phyloP scores from a whole-genome alignment of 2,797 vertebrate genomes.

The Leontopithecus rosalia region DNA sequence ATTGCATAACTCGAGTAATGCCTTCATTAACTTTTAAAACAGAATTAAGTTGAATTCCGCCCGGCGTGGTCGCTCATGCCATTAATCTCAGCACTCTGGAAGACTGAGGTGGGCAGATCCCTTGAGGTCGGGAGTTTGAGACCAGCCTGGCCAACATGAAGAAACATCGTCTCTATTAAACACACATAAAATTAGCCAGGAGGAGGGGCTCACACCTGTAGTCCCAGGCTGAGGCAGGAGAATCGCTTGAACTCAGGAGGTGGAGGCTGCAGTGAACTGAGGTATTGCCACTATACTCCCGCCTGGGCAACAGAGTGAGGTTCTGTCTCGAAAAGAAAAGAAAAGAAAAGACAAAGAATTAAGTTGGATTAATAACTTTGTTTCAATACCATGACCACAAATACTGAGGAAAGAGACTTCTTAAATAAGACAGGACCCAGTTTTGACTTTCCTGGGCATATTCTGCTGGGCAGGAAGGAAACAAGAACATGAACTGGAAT shows the following conservation, averaged over 20 bases:
- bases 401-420: not conserved
- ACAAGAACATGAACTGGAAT: not conserved
- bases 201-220: no score
- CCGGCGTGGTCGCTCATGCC: accelerated
- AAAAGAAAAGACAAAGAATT: not conserved
- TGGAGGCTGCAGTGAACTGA: no score
- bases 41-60: not conserved
- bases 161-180: no score
- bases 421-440: not conserved
- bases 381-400: not conserved
- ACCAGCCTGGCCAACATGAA: no score
- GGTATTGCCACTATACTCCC: no score
- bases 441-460: not conserved
- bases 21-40: not conserved
- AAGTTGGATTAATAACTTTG: not conserved
- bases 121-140: not conserved
- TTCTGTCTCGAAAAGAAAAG: no score
- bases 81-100: not conserved
- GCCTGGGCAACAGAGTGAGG: no score
- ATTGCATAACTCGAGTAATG: not conserved
- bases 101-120: not conserved
- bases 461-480: not conserved
- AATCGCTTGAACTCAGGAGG: no score
- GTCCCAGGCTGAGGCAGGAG: no score
- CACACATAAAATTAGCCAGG: no score